Evolutionary conservation across 2,113 vertebrate species (phyloP), one percentile per base, ranked within the genome.

Genomic region (Haemorhous mexicanus): DNA sequence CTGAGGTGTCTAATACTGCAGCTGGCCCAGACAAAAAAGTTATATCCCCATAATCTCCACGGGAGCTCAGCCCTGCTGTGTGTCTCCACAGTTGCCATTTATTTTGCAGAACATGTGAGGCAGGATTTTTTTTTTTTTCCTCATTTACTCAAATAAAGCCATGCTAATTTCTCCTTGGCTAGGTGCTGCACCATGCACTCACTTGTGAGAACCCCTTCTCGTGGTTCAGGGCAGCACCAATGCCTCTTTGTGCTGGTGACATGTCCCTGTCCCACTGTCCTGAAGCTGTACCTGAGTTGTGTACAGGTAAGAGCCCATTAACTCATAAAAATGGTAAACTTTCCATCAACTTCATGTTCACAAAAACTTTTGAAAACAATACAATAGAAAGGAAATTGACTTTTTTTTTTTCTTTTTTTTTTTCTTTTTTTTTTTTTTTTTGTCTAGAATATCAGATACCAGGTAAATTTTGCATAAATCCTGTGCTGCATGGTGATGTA

Each of bases 261-360:
- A 8, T 1, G 4, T 11, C 28, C 10, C 43, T 73, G 30, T 53
- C 11, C 76, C 27, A 20, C 46, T 0, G 0, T 26, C 30, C 21
- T 81, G 26, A 77, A 63, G 21, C 16, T 46, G 0, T 6, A 20
- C 33, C 49, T 63, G 43, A 70, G 28, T 16, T 62, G 41, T 6
- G 26, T 11, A 26, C 9, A 41, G 21, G 28, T 59, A 62, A 70
- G 32, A 55, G 33, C 16, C 7, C 26, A 44, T 55, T 16, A 63
- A 47, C 15, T 41, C 49, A 37, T 56, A 30, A 63, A 50, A 89
- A 47, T 10, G 3, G 46, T 37, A 53, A 81, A 7, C 21, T 24
- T 50, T 70, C 23, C 32, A 74, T 70, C n/a, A 84, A 1, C 13
- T 33, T 53, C 6, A 33, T 49, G 28, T 19, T 33, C 6, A 0